phyloP scores from a whole-genome alignment of 2,888 invertebrate genomes.

The Zelleria hepariella region DNA sequence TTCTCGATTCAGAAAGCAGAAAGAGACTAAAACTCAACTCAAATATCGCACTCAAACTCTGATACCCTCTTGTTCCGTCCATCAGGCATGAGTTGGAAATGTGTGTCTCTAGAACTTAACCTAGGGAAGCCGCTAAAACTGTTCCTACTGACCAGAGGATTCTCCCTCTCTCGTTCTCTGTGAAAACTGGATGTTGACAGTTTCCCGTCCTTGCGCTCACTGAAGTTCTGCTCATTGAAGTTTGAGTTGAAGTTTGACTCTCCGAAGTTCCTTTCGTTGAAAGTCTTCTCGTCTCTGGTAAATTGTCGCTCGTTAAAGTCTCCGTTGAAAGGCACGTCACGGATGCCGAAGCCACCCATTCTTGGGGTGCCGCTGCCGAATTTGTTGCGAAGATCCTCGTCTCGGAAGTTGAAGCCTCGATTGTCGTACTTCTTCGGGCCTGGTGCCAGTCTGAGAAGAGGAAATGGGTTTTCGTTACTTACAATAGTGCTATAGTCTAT shows the following conservation, averaged over 20 bases:
- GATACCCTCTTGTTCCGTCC: slow-evolving; percentile 71
- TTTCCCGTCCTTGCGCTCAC: slow-evolving; percentile 57
- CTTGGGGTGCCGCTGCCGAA: slow-evolving; percentile 59
- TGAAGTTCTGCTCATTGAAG: slow-evolving; percentile 34
- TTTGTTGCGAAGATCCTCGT: slow-evolving; percentile 56
- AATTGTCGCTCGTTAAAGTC: slow-evolving; percentile 58
- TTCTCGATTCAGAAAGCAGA: too few species aligned
- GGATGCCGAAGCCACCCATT: slow-evolving; percentile 66
- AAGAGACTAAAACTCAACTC: too few species aligned
- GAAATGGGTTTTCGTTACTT: neutral
- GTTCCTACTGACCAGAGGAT: slow-evolving; percentile 61
- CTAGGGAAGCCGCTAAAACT: slow-evolving; percentile 66
- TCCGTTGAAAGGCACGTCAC: slow-evolving; percentile 58
- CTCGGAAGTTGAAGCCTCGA: slow-evolving; percentile 54
- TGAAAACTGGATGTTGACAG: slow-evolving; percentile 65
- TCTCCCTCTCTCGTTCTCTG: slow-evolving; percentile 41
- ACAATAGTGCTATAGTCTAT: neutral
- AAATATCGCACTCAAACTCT: slow-evolving; percentile 77
- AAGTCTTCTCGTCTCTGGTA: slow-evolving; percentile 36
- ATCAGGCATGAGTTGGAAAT: slow-evolving; percentile 59
- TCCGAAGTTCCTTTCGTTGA: slow-evolving; percentile 30
- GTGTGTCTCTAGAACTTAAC: slow-evolving; percentile 50
- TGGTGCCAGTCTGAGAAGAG: slow-evolving; percentile 37
- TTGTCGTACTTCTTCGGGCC: slow-evolving; percentile 52
- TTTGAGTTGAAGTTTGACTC: slow-evolving; percentile 33